A percentile compares a stretch with the other conserved stretches of the same genome.
phyloP scores from a whole-genome alignment of 2,888 invertebrate genomes.

The Notodonta ziczac region DNA sequence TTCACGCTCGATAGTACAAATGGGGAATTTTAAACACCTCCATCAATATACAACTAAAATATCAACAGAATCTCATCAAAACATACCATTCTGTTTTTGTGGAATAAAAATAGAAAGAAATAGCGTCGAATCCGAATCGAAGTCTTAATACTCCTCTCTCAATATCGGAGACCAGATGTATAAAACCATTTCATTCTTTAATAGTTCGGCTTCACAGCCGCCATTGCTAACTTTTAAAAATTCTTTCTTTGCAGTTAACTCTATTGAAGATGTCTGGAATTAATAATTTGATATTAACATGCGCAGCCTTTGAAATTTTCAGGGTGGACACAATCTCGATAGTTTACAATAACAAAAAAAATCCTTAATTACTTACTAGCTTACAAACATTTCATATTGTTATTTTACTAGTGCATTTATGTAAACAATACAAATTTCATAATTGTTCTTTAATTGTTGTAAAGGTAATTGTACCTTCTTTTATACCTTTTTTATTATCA shows the following conservation, averaged over 20 bases:
- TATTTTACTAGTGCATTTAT: too few relatives aligned
- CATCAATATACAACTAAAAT: background rate
- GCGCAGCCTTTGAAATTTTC: too few relatives aligned
- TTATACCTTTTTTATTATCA: background rate
- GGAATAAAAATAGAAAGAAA: background rate
- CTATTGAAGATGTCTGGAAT: background rate
- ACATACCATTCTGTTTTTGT: background rate
- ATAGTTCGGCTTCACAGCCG: slow-evolving; percentile 21
- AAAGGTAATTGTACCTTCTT: too few relatives aligned
- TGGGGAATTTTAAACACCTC: too few relatives aligned
- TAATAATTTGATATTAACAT: background rate
- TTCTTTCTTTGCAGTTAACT: slow-evolving; percentile 9
- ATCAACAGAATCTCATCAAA: background rate
- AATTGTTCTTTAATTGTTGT: too few relatives aligned
- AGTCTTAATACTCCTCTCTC: slow-evolving; percentile 27
- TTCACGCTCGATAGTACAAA: too few relatives aligned
- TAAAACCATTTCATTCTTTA: slow-evolving; percentile 27
- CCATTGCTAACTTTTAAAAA: slow-evolving; percentile 23
- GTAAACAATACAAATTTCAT: too few relatives aligned
- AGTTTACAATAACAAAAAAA: too few relatives aligned
- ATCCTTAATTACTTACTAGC: too few relatives aligned
- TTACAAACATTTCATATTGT: too few relatives aligned
- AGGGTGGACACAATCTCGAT: too few relatives aligned
- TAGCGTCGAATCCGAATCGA: background rate
- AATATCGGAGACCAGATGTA: slow-evolving; percentile 38